phyloP scores from a whole-genome alignment of 92 coral and sea anemone genomes.

The Heteractis magnifica region DNA sequence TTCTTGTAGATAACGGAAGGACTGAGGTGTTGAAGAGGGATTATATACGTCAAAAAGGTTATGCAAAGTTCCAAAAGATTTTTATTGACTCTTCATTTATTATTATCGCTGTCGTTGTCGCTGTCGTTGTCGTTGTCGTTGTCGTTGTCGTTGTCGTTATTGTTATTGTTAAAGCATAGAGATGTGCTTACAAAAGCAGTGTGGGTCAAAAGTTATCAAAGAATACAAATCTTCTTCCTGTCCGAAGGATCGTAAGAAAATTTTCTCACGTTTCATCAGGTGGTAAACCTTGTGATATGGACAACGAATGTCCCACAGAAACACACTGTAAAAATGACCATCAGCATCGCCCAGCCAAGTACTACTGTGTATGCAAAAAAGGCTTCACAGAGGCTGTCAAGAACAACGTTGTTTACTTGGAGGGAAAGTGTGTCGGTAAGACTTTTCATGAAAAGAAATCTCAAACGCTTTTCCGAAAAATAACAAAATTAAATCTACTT shows the following conservation, averaged over 20 bases:
- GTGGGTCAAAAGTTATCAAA: too few relatives aligned
- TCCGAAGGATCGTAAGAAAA: background rate
- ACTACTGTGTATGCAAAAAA: slow-evolving; percentile 34
- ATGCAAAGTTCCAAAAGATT: too few relatives aligned
- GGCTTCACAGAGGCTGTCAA: slow-evolving; percentile 21
- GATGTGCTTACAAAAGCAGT: too few relatives aligned
- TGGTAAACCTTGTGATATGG: slow-evolving; percentile 21
- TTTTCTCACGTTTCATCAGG: background rate
- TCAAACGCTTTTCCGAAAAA: too few relatives aligned
- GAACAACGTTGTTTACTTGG: background rate
- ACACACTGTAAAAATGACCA: slow-evolving; percentile 19
- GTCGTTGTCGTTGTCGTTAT: too few relatives aligned
- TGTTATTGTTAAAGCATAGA: too few relatives aligned
- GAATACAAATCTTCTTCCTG: too few relatives aligned
- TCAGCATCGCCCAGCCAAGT: slow-evolving; percentile 11
- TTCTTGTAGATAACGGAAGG: slow-evolving; percentile 27
- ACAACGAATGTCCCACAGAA: slow-evolving; percentile 28
- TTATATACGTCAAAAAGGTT: slow-evolving; percentile 27
- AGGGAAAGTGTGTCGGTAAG: slow-evolving; percentile 29
- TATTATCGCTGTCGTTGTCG: too few relatives aligned
- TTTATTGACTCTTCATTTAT: too few relatives aligned
- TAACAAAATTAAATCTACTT: too few relatives aligned
- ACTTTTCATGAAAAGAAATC: background rate
- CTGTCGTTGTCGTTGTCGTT: too few relatives aligned
- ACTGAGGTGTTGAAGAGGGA: slow-evolving; percentile 27